Conservation (phyloP, 2,888 invertebrate genomes). For the Melikaiella ostensackeni region DNA sequence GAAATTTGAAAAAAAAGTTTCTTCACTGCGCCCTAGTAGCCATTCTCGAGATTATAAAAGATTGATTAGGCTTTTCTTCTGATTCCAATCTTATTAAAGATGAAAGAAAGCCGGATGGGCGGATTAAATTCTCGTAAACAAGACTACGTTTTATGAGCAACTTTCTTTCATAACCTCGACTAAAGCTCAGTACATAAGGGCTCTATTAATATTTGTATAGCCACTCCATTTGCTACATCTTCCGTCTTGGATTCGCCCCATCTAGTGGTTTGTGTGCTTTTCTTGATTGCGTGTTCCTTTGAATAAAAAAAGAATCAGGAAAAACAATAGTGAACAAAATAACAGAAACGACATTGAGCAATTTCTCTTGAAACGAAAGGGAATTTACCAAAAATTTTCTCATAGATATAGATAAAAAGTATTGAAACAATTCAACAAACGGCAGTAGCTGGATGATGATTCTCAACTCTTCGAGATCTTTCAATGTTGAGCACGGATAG, state of each 20-base stretch:
- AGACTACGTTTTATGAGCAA: not conserved
- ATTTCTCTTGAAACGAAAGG: too few species aligned
- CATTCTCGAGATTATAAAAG: not conserved
- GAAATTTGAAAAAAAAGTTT: too few species aligned
- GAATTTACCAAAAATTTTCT: too few species aligned
- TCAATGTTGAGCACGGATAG: too few species aligned
- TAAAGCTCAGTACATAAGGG: conserved; percentile 22
- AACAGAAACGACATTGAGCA: not conserved
- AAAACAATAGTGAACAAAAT: not conserved
- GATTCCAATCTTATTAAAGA: not conserved
- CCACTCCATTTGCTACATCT: conserved; percentile 30
- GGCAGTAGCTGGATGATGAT: too few species aligned
- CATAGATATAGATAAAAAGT: too few species aligned
- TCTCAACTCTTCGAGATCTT: too few species aligned
- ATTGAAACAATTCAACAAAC: too few species aligned
- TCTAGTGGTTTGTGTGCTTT: conserved; percentile 12
- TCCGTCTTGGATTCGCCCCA: conserved; percentile 8
- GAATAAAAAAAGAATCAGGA: not conserved
- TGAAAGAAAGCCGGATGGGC: not conserved
- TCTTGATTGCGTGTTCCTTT: not conserved
- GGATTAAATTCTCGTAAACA: conserved; percentile 17
- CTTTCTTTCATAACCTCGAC: conserved; percentile 5
- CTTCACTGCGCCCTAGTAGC: too few species aligned
- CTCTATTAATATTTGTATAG: conserved; percentile 20
- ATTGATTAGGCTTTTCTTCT: not conserved